A percentile compares a stretch with the other conserved stretches of the same genome.
Conservation (phyloP, 2,888 invertebrate genomes). For the Watsonalla cultraria region DNA sequence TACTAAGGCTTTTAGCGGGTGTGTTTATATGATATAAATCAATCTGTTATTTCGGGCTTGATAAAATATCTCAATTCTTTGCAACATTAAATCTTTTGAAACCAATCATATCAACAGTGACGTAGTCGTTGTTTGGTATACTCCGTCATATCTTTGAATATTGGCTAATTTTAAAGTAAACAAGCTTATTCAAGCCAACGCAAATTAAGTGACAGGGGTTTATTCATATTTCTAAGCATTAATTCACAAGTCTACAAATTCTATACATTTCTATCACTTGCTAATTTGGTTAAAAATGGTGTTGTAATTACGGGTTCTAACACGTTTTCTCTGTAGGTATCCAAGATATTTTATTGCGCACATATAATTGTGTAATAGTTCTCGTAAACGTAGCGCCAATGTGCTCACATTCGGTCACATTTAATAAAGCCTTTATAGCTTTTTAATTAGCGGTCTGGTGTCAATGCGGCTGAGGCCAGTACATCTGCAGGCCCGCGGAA, state of each 20-base stretch:
- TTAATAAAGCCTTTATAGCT: slow-evolving; percentile 54
- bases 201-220: neutral
- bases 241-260: neutral
- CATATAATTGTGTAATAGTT: slow-evolving; percentile 29
- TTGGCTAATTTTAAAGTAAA: no score
- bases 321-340: slow-evolving; percentile 1
- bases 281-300: neutral
- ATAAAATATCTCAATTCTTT: neutral
- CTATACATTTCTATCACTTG: neutral
- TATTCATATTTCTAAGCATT: neutral
- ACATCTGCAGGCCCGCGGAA: slow-evolving; percentile 19
- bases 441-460: slow-evolving; percentile 56
- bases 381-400: slow-evolving; percentile 31
- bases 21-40: neutral
- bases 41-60: neutral
- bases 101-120: no score
- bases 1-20: neutral
- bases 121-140: no score
- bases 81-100: neutral
- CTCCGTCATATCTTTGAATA: no score
- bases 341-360: slow-evolving; percentile 3
- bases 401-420: slow-evolving; percentile 30
- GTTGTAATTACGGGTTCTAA: neutral
- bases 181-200: neutral
- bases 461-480: slow-evolving; percentile 34